Conservation (phyloP, 2,888 invertebrate species). For the Ichneumoninae sp. region DNA sequence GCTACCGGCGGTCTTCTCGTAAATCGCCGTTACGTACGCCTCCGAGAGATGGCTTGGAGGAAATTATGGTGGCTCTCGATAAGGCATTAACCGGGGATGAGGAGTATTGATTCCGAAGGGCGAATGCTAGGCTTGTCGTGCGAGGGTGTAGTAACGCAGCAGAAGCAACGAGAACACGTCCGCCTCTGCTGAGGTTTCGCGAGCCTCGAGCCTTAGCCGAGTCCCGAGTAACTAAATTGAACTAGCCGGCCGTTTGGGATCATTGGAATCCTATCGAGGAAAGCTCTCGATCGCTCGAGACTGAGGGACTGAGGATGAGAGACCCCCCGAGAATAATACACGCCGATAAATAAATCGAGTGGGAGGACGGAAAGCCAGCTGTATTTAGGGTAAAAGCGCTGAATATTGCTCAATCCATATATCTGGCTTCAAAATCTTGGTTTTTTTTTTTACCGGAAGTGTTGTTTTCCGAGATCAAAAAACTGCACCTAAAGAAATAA, state of each 20-base stretch:
- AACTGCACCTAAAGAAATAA: no score
- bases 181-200: conserved; percentile 35
- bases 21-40: conserved; percentile 62
- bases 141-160: conserved; percentile 3
- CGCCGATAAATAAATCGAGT: conserved; percentile 43
- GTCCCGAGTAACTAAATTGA: conserved; percentile 43
- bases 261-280: conserved; percentile 57
- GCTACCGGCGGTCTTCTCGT: conserved; percentile 53
- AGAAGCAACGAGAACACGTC: conserved; percentile 44
- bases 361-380: not conserved
- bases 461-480: no score
- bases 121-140: conserved; percentile 46
- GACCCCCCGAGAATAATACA: conserved; percentile 42
- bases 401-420: not conserved
- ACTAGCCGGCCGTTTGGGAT: conserved; percentile 51
- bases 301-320: not conserved
- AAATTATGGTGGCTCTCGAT: conserved; percentile 65
- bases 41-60: conserved; percentile 51
- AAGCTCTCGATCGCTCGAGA: conserved; percentile 26
- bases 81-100: conserved; percentile 45
- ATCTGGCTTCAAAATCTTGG: no score
- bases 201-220: conserved; percentile 12
- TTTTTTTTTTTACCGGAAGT: no score
- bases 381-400: not conserved
- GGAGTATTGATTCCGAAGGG: conserved; percentile 60